Evolutionary conservation across 1,140 invertebrate genomes (phyloP), one percentile per base, ranked within the genome.

Genomic region (Drusus annulatus): DNA sequence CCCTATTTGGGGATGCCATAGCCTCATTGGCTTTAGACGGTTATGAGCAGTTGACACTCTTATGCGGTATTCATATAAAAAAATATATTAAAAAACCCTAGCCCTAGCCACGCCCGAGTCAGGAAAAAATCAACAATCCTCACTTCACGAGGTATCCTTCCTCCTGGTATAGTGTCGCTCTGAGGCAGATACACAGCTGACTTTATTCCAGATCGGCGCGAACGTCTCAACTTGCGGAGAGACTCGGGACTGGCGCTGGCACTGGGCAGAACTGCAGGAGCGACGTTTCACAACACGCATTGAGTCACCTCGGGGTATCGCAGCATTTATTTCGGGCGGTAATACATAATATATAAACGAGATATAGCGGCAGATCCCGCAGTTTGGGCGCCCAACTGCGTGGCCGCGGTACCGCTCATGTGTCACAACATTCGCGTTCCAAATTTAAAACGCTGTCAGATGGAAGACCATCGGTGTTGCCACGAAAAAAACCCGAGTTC

Each of bases 381-480:
- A 5, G 25, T 28, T 28, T 28, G 25, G 25, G 25, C 25, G 25
- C 25, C 25, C 25, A 28, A 28, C 25, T 28, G 25, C 45, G 80
- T 58, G 77, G 80, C 76, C 63, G 76, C 60, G 58, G 31, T 63
- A 75, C 77, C 73, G 71, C 78, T 79, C 73, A 62, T 76, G 73
- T 82, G 78, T 76, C 81, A 79, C 81, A 79, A 79, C 81, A 79
- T 73, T 79, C 71, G 51, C 77, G 79, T 77, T 81, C 77, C 80
- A 78, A 78, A 74, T 81, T 81, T 78, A 75, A 77, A 78, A 36
- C 80, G 58, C 80, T 81, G 76, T 81, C 80, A 81, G 65, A 81
- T 54, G 50, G 28, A 78, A 71, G 45, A 69, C 31, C n/a, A 51
- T 36, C 36, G 65, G 8, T 19, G 65, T 69, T 69, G 65, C 36